These are phyloP conservation scores for Physocephala rufipes DNA, from an alignment of 2,888 invertebrate species.

Conservation along the genomic window DNA sequence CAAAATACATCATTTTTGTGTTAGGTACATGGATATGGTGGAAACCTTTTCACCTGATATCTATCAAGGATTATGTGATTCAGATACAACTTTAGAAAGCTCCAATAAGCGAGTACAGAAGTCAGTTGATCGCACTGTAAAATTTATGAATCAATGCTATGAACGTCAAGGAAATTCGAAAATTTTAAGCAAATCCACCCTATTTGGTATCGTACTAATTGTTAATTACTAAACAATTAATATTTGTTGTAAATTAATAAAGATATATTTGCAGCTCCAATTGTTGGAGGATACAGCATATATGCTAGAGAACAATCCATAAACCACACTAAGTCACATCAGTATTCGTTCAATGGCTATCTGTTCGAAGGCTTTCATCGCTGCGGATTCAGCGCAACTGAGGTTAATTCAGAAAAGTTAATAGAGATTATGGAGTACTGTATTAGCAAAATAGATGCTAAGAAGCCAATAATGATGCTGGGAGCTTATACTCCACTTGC, in stretches of 20 bases:
- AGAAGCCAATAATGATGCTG: slow-evolving; percentile 76
- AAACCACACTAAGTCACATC: slow-evolving; percentile 67
- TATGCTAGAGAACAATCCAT: slow-evolving; percentile 74
- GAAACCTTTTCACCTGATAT: slow-evolving; percentile 83
- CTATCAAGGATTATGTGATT: slow-evolving; percentile 83
- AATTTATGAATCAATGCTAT: slow-evolving; percentile 76
- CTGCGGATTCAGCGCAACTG: slow-evolving; percentile 71
- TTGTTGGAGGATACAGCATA: slow-evolving; percentile 75
- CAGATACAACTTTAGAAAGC: slow-evolving; percentile 68
- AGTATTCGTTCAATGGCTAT: slow-evolving; percentile 73
- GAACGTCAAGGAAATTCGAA: slow-evolving; percentile 72
- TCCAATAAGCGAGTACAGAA: slow-evolving; percentile 77
- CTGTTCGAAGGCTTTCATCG: slow-evolving; percentile 84
- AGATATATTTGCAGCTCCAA: slow-evolving; percentile 54
- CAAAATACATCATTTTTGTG: neutral
- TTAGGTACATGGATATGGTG: slow-evolving; percentile 79
- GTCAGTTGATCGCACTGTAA: slow-evolving; percentile 75
- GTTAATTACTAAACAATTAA: neutral
- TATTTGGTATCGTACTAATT: slow-evolving; percentile 65
- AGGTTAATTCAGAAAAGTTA: slow-evolving; percentile 69
- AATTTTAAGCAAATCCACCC: slow-evolving; percentile 62
- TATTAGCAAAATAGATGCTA: slow-evolving; percentile 61
- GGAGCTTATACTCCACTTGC: slow-evolving; percentile 82
- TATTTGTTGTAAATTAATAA: neutral
- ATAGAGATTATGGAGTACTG: slow-evolving; percentile 72